Evolutionary conservation across 2,797 vertebrate genomes (phyloP), one percentile per base, ranked within the genome.

Genomic region (Rhadinocentrus ornatus): DNA sequence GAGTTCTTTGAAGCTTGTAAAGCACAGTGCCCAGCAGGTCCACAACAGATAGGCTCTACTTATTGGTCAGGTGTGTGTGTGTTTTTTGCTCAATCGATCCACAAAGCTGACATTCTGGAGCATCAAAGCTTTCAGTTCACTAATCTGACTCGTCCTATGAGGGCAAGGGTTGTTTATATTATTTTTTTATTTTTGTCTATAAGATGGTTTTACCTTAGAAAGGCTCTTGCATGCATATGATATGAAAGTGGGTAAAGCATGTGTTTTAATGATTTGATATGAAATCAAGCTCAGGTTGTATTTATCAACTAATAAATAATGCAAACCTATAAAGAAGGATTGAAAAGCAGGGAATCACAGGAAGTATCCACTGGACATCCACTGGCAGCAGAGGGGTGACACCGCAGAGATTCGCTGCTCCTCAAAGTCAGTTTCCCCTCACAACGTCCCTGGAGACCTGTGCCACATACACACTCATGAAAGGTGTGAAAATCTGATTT

Each of bases 401-500:
- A 94, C 96, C 91, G 78, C 88, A 92, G 90, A 92, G 92, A 93
- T 92, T 88, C 90, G 92, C 95, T 94, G 91, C 90, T 91, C 91
- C 94, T 96, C 96, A 97, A 97, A 97, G 96, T 96, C 97, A 96
- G 96, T 95, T 94, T 95, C 93, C 94, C 91, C 52, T 83, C 83
- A 66, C 78, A 71, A 34, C 8, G 77, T 87, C 96, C 94, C 96
- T 69, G 59, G 96, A 94, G 96, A 95, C 93, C 93, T 77, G 88
- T 0, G 10, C 94, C 85, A 87, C 91, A 88, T 92, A 94, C 94
- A 95, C 95, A 96, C 95, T 94, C 93, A 89, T 94, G 94, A 95
- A 97, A 97, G 96, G 96, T 97, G 97, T 97, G 96, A 98, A 98
- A 99, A 99, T 98, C 94, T 96, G 96, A 99, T 98, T 99, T 98